phyloP scores from a whole-genome alignment of 1,140 invertebrate genomes.

The Leguminivora glycinivorella region DNA sequence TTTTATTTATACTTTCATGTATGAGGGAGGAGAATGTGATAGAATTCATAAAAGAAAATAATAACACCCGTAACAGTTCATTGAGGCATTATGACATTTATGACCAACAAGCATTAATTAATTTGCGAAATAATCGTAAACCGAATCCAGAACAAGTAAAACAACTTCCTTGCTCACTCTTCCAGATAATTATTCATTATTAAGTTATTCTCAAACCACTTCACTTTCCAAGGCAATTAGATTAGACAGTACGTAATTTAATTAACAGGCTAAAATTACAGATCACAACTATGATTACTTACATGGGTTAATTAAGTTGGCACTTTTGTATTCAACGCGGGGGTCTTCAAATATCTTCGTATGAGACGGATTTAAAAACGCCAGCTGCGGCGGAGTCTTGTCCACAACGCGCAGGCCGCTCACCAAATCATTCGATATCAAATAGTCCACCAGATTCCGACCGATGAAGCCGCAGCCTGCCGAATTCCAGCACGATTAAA shows the following conservation, averaged over 20 bases:
- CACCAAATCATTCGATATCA: constrained; percentile 88
- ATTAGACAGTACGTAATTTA: background rate
- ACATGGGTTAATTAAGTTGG: constrained; percentile 94
- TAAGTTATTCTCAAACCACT: background rate
- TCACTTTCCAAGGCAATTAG: background rate
- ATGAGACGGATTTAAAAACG: constrained; percentile 90
- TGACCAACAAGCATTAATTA: background rate
- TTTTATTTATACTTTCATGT: too few relatives aligned
- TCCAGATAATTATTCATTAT: constrained; percentile 23
- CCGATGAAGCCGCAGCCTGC: constrained; percentile 96
- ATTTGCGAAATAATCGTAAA: background rate
- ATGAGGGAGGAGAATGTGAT: too few relatives aligned
- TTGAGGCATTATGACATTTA: background rate
- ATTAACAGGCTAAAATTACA: constrained; percentile 8
- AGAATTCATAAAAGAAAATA: too few relatives aligned
- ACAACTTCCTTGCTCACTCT: constrained; percentile 8
- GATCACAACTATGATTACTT: constrained; percentile 55
- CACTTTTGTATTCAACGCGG: constrained; percentile 92
- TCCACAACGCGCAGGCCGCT: constrained; percentile 90
- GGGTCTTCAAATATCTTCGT: constrained; percentile 83
- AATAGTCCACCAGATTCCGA: constrained; percentile 90
- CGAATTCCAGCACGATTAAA: constrained; percentile 52
- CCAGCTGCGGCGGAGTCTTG: constrained; percentile 95
- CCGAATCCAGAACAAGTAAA: constrained; percentile 13
- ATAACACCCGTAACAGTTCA: too few relatives aligned